Evolutionary conservation across 2,888 invertebrate species (phyloP).

Genomic region (Nysson spinosus): DNA sequence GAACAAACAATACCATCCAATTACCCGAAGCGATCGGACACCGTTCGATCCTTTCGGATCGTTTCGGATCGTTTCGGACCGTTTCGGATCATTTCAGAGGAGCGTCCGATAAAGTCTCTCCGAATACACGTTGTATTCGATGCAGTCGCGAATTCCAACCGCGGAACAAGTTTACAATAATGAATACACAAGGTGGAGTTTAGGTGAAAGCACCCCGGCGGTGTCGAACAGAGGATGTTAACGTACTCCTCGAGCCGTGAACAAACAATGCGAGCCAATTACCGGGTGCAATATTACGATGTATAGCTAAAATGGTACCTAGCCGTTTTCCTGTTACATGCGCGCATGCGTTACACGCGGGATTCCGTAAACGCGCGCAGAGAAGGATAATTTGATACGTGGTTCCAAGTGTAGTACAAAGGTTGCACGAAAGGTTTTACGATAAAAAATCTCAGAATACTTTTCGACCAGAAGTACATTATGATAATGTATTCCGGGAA

Average conservation of each 20-base stretch:
- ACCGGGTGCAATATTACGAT: slow-evolving; percentile 60
- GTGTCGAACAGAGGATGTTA: slow-evolving; percentile 11
- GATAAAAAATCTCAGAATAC: background rate
- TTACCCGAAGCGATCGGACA: slow-evolving; percentile 42
- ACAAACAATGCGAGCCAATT: slow-evolving; percentile 65
- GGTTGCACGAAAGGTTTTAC: slow-evolving; percentile 4
- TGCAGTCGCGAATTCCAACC: slow-evolving; percentile 5
- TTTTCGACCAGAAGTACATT: background rate
- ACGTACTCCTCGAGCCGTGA: slow-evolving; percentile 44
- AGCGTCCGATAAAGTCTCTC: slow-evolving; percentile 35
- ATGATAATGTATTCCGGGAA: background rate
- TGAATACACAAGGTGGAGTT: slow-evolving; percentile 23
- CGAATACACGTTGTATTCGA: slow-evolving; percentile 9
- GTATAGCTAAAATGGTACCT: slow-evolving; percentile 36
- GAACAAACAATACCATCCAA: slow-evolving; percentile 58
- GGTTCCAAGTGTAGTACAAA: background rate
- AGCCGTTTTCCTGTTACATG: slow-evolving; percentile 25
- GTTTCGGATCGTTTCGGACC: no score
- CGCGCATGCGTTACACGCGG: slow-evolving; percentile 12
- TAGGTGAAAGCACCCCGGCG: slow-evolving; percentile 35
- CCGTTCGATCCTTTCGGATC: slow-evolving; percentile 36
- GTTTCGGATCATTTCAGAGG: no score
- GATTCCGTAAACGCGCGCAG: background rate
- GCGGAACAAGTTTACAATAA: slow-evolving; percentile 5
- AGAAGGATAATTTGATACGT: slow-evolving; percentile 2